A percentile compares a stretch with the other conserved stretches of the same genome.
These are phyloP conservation scores for Drosophila bunnanda DNA, from an alignment of 2,888 invertebrate species.

Conservation along the genomic window DNA sequence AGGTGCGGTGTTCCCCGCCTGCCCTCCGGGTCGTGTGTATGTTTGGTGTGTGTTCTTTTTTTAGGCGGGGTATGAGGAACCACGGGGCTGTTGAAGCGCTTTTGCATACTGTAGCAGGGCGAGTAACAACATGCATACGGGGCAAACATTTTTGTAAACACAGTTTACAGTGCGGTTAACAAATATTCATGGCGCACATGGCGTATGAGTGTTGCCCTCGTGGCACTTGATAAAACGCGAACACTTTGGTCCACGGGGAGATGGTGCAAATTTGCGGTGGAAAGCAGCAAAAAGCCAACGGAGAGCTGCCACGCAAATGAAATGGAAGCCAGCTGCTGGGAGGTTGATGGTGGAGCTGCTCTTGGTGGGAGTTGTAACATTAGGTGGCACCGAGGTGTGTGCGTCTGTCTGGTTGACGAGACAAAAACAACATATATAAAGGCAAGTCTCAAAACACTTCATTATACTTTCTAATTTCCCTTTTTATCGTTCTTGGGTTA, in stretches of 20 bases:
- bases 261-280: conserved; percentile 24
- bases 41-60: conserved; percentile 5
- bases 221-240: conserved; percentile 58
- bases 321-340: conserved; percentile 7
- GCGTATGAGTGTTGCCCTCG: conserved; percentile 60
- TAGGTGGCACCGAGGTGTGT: neutral
- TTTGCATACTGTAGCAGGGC: conserved; percentile 46
- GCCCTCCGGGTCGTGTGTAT: conserved; percentile 7
- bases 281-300: conserved; percentile 52
- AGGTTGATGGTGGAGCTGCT: conserved; percentile 2
- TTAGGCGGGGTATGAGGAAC: neutral
- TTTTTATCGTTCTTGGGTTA: conserved; percentile 15
- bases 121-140: conserved; percentile 33
- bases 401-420: conserved; percentile 12
- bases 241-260: conserved; percentile 42
- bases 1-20: conserved; percentile 40
- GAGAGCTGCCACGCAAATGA: conserved; percentile 21
- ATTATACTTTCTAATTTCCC: conserved; percentile 65
- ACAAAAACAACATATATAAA: conserved; percentile 52
- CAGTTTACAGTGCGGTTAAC: conserved; percentile 56
- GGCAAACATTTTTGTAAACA: conserved; percentile 55
- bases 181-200: conserved; percentile 66
- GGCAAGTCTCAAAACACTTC: conserved; percentile 59
- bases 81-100: conserved; percentile 17
- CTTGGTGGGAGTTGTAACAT: neutral